Evolutionary conservation across 2,113 vertebrate species (phyloP).

Genomic region (Corythaeola cristata): DNA sequence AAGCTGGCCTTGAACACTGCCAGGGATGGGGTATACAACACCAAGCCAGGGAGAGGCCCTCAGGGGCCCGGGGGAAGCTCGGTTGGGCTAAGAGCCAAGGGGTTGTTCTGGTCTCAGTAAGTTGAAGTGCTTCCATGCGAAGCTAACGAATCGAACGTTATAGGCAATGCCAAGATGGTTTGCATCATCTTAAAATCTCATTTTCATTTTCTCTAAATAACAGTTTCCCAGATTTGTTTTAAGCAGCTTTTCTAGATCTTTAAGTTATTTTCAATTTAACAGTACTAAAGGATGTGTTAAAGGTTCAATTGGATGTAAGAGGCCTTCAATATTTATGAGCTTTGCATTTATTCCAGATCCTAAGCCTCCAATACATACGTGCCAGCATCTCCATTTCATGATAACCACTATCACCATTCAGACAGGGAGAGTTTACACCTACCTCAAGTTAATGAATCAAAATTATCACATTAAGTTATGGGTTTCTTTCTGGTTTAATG

Average conservation of each 20-base stretch:
- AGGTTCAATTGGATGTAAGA: neutral
- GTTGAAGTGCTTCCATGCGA: neutral
- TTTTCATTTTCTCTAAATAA: neutral
- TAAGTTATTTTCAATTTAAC: neutral
- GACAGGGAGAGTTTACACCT: neutral
- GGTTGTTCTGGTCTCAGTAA: too few species aligned
- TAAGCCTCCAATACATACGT: neutral
- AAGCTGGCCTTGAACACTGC: too few species aligned
- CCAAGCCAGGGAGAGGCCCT: too few species aligned
- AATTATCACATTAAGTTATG: neutral
- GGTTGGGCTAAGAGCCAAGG: fast-evolving
- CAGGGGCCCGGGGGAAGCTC: too few species aligned
- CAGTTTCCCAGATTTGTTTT: neutral
- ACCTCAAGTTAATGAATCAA: neutral
- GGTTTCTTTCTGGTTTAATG: neutral
- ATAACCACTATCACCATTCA: neutral
- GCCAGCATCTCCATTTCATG: neutral
- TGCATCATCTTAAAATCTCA: neutral
- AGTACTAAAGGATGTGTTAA: neutral
- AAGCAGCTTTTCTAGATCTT: neutral
- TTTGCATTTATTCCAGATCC: neutral
- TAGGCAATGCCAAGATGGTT: neutral
- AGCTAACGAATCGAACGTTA: neutral
- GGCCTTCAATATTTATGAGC: neutral
- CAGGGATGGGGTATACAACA: too few species aligned